Base-by-base conservation (phyloP, 2,113 vertebrate genomes). In the Hymenochirus boettgeri region DNA sequence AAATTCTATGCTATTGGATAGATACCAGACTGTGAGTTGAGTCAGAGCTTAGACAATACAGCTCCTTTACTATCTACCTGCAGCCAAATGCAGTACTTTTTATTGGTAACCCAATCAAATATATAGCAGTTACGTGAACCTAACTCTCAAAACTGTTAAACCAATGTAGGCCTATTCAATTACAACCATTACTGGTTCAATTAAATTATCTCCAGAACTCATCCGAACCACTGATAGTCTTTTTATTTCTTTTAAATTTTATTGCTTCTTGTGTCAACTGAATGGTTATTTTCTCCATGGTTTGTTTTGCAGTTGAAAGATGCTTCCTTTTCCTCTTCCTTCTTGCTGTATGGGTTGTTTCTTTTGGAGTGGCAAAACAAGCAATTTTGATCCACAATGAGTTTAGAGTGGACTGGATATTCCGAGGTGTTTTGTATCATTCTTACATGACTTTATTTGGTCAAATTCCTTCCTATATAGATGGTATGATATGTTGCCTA, bases 321-420 rank as follows among this genome's bases (percentile, higher is more conserved):
- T 4, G 77, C 84, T 98, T 99, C 86, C 96, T 99, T 85, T 99
- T 99, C 78, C 90, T 99, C 83, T 99, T 99, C 80, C 81, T 99
- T 66, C 74, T 99, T 77, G 92, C 92, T 4, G 93, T 99, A 75
- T 97, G 94, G 92, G 92, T 99, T 8, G 88, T 98, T 71, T 96
- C 96, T 19, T 99, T 94, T 0, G 96, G 96, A 1, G 96, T 99
- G 42, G 94, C 96, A 76, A 96, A 90, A 74, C 96, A 99, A 74
- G 91, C 91, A 53, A 97, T 99, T 73, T 89, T 98, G 69, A 95
- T 97, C 64, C 83, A 97, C 74, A 99, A 99, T 0, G 96, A 99
- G 77, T 63, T 81, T 0, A 88, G 94, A 0, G 79, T 94, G 74
- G 85, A 92, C 58, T 98, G 96, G 96, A 90, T 98, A 51, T 69